Evolutionary conservation across 2,797 vertebrate genomes (phyloP).

Genomic region (Sphenodon punctatus): DNA sequence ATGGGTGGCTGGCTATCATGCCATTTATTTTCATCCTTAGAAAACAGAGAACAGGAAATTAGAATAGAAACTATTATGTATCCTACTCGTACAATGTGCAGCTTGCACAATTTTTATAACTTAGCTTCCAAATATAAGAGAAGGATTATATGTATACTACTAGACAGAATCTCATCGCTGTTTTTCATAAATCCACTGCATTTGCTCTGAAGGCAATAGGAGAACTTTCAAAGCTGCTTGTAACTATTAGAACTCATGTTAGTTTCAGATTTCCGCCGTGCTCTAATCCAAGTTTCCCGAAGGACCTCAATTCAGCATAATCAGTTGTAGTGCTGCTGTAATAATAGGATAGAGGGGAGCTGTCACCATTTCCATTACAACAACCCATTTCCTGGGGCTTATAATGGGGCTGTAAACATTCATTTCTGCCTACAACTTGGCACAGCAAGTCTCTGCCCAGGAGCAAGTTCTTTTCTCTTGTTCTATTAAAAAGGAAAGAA

Average conservation of each 20-base stretch:
- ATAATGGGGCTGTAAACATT: fast-evolving
- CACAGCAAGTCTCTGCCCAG: not conserved
- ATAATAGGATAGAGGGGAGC: not conserved
- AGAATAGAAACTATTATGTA: not conserved
- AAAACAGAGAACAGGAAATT: not conserved
- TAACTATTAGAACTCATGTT: not conserved
- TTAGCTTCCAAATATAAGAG: not conserved
- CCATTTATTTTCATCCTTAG: too few relatives aligned
- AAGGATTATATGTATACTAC: not conserved
- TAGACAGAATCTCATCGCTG: not conserved
- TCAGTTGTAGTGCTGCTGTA: not conserved
- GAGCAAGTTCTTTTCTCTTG: not conserved
- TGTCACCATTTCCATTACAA: not conserved
- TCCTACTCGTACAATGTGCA: not conserved
- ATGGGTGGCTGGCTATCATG: too few relatives aligned
- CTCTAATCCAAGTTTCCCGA: not conserved
- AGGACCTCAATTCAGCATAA: not conserved
- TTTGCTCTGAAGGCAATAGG: not conserved
- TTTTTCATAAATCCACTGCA: not conserved
- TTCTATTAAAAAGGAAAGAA: not conserved
- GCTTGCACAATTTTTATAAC: not conserved
- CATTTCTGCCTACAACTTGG: not conserved
- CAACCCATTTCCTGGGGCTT: not conserved
- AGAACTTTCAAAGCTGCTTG: not conserved
- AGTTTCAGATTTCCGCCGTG: not conserved